Base-by-base conservation (phyloP, 2,797 vertebrate species). In the Mus spretus region DNA sequence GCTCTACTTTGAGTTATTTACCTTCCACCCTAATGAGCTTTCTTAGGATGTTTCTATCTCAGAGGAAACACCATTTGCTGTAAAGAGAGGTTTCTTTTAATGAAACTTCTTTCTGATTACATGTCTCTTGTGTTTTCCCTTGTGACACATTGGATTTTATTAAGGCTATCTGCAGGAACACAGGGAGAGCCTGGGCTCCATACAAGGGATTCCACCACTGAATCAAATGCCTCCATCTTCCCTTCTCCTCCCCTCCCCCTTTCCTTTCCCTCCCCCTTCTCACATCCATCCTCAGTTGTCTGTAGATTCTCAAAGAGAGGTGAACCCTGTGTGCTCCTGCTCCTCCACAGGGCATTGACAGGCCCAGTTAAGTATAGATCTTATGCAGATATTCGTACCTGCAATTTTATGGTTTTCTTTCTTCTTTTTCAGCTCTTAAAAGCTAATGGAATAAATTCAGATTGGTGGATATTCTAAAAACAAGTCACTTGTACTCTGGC, bases 231-330 rank as follows among this genome's bases (percentile, higher is more conserved):
- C 19, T 84, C 17, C 17, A 34, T 50, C 40, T 50, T 11, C 61
- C 59, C 3, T 9, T 31, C 26, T 4, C 26, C 4, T 63, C 26
- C 2, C 4, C 8, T 8, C 6, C 31, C 24, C 1, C 2, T 4
- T 15, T 10, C 2, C 20, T 13, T 12, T 2, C 31, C 28, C 17
- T 20, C 44, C 4, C 17, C 57, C 40, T 0, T 34, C 11, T 15
- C 2, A 6, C 31, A 47, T 47, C 24, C 31, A 47, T 5, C 17
- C 12, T 65, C 20, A 20, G 31, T 26, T 67, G 28, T 34, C 17
- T 65, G 12, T 22, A 65, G 9, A 65, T 40, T 81, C 31, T 81
- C 22, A 59, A n/a, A 15, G 40, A 63, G 40, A 47, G 59, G 24
- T 11, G 15, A 44, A 4, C 9, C 20, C 4, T 83, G 4, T 65